phyloP scores from a whole-genome alignment of 2,797 vertebrate species.

The Mus caroli region DNA sequence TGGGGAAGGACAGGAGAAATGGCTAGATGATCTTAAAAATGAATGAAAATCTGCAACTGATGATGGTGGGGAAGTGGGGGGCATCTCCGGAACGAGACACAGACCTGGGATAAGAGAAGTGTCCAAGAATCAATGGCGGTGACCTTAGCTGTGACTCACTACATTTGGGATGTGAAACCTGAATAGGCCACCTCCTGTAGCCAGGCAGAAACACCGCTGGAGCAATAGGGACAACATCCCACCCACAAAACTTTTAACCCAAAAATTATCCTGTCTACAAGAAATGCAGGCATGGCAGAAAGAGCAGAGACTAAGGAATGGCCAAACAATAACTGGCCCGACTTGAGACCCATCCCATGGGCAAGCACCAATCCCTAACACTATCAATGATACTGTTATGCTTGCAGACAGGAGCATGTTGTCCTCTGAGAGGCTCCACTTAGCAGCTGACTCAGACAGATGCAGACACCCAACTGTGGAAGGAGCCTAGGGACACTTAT shows the following conservation, averaged over 20 bases:
- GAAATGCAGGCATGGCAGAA: background rate
- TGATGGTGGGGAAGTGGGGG: background rate
- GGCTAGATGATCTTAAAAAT: background rate
- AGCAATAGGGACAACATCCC: background rate
- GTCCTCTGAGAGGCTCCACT: too few relatives aligned
- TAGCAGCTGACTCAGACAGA: too few relatives aligned
- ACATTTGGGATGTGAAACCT: background rate
- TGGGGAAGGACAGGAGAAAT: background rate
- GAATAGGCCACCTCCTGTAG: background rate
- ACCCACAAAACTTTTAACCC: background rate
- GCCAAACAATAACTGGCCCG: background rate
- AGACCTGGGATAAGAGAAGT: background rate
- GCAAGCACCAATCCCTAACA: background rate
- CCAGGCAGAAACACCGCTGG: background rate
- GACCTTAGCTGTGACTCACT: background rate
- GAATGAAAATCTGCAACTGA: background rate
- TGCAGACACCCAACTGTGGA: too few relatives aligned
- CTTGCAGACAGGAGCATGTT: background rate
- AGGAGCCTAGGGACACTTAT: too few relatives aligned
- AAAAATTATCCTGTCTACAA: background rate
- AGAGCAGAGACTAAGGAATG: background rate
- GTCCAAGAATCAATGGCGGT: background rate
- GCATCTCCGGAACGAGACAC: background rate
- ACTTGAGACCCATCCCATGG: background rate
- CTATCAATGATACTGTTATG: background rate